A percentile compares a stretch with the other conserved stretches of the same genome.
Evolutionary conservation across 2,797 vertebrate species (phyloP).

Genomic region (Mus caroli): DNA sequence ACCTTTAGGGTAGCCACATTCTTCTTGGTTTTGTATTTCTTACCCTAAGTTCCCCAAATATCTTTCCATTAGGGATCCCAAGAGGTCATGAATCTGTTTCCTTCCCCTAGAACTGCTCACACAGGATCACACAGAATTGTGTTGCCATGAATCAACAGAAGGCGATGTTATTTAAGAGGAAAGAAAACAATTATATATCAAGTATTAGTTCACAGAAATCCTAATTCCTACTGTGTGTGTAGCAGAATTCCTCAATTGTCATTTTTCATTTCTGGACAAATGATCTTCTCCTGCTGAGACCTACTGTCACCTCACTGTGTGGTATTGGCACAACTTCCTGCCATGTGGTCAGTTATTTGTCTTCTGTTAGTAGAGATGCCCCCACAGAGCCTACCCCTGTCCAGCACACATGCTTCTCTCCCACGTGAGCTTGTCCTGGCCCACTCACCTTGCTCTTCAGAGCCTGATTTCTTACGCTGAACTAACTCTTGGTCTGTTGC

Average conservation of each 20-base stretch:
- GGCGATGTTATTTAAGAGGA: constrained; percentile 25
- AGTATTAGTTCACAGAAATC: constrained; percentile 7
- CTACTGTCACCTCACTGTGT: constrained; percentile 67
- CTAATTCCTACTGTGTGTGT: neutral
- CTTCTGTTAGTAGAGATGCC: constrained; percentile 56
- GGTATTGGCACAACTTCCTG: constrained; percentile 41
- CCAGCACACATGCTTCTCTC: neutral
- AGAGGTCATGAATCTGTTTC: neutral
- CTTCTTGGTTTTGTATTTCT: constrained; percentile 34
- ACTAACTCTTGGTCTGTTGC: constrained; percentile 68
- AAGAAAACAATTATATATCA: neutral
- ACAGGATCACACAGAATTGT: neutral
- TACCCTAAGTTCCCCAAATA: neutral
- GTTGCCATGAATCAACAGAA: constrained; percentile 19
- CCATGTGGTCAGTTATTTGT: constrained; percentile 71
- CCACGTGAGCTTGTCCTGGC: neutral
- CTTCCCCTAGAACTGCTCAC: constrained; percentile 4
- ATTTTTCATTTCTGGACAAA: constrained; percentile 72
- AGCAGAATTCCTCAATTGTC: constrained; percentile 59
- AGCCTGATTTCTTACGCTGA: constrained; percentile 33
- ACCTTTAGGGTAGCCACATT: neutral
- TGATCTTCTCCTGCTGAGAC: constrained; percentile 44
- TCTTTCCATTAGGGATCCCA: neutral
- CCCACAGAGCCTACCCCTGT: neutral
- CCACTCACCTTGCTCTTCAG: constrained; percentile 46